Conservation (phyloP, 2,113 vertebrate genomes). For the Rana temporaria region DNA sequence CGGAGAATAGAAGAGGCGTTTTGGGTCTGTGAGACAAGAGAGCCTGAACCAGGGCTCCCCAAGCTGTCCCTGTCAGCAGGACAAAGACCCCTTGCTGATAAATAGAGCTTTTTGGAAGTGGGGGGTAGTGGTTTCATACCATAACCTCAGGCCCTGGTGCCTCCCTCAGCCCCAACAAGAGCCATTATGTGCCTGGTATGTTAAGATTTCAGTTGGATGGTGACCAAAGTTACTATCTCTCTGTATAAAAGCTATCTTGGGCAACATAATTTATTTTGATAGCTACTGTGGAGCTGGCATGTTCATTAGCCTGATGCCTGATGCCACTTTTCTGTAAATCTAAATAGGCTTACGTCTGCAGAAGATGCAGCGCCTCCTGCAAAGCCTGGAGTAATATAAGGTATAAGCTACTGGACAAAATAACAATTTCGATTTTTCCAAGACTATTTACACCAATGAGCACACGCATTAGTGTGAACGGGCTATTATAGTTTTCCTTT, state of each 20-base stretch:
- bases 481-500: too few species aligned
- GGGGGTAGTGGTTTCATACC: constrained; percentile 45
- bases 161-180: constrained; percentile 20
- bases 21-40: constrained; percentile 49
- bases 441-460: too few species aligned
- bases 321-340: background rate
- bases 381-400: too few species aligned
- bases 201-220: constrained; percentile 2
- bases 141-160: constrained; percentile 25
- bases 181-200: constrained; percentile 19
- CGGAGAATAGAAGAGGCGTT: constrained; percentile 55
- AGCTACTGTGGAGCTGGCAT: too few species aligned
- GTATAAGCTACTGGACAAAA: too few species aligned
- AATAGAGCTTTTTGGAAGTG: constrained; percentile 53
- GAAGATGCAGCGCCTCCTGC: background rate
- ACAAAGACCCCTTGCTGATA: constrained; percentile 54
- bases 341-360: background rate
- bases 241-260: background rate
- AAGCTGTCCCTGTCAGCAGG: constrained; percentile 51
- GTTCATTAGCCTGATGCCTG: background rate
- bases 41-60: constrained; percentile 53
- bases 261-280: too few species aligned
- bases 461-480: too few species aligned
- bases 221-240: constrained; percentile 20
- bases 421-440: too few species aligned